Base-by-base conservation (phyloP, 1,140 invertebrate genomes). In the Monomorium pharaonis region DNA sequence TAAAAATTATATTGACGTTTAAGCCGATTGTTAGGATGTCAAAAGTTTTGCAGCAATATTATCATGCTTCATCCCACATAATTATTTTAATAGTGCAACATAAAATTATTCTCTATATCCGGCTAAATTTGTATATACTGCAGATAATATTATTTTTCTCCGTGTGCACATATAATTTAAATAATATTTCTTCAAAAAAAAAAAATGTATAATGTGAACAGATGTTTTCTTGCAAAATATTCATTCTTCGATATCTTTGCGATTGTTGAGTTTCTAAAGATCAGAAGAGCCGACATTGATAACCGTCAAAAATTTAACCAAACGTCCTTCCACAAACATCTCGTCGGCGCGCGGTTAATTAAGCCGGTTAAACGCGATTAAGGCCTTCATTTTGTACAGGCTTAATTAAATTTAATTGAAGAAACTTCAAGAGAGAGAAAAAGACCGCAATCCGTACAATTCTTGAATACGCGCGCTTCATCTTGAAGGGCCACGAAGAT, bases 391-490 rank as follows among this genome's bases (percentile, higher is more conserved):
- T 58, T 77, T 49, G 81, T n/a, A 56, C 47, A 75, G 58, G 44
- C 75, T 86, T 67, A 89, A 89, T 89, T 86, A 88, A 88, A 81
- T 80, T 86, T 89, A 86, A 89, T 89, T 89, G 67, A 86, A 84
- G 63, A 42, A 77, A 60, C 81, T 67, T 65, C 42, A 42, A 77
- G 37, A n/a, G 65, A 75, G 84, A 72, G 47, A 49, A 85, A 70
- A 72, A 67, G 49, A 30, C 69, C 44, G 65, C 37, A 70, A 75
- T 62, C 49, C 27, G 16, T 58, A n/a, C 33, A 33, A 56, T 67
- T 75, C 47, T 54, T 75, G 16, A 84, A 74, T 63, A 63, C 24
- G 30, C 72, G 16, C 37, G 70, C 42, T 60, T 84, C 44, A n/a
- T 37, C 21, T 24, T 4, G 14, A 21, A 37, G 14, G 9, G 5